A percentile compares a stretch with the other conserved stretches of the same genome.
Evolutionary conservation across 2,888 invertebrate species (phyloP).

Genomic region (Endotricha flammealis): DNA sequence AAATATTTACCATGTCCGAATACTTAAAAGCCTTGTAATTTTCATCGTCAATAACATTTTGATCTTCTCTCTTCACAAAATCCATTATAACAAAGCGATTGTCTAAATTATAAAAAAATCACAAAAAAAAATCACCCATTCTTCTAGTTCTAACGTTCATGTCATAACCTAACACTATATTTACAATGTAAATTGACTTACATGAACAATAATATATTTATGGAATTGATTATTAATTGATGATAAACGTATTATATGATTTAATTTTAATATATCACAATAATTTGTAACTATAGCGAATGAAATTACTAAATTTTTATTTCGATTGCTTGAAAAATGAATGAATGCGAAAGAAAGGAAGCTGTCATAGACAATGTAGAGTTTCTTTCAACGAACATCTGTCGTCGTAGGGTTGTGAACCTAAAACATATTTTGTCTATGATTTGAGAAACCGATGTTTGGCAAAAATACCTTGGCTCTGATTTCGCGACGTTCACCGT

Average conservation of each 20-base stretch:
- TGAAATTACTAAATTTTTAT: conserved; percentile 20
- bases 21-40: conserved; percentile 50
- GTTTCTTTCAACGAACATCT: conserved; percentile 56
- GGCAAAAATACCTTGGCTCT: too few species aligned
- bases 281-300: conserved; percentile 25
- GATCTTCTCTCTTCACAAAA: conserved; percentile 67
- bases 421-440: conserved; percentile 1
- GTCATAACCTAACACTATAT: conserved; percentile 49
- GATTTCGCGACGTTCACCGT: too few species aligned
- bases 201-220: conserved; percentile 20
- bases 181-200: conserved; percentile 31
- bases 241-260: neutral
- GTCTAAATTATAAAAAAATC: conserved; percentile 18
- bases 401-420: conserved; percentile 26
- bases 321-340: conserved; percentile 45
- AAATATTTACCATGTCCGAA: conserved; percentile 56
- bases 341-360: conserved; percentile 59
- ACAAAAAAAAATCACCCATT: conserved; percentile 20
- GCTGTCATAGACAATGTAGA: conserved; percentile 50
- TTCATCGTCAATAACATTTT: conserved; percentile 55
- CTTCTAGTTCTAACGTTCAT: conserved; percentile 34
- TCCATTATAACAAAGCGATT: conserved; percentile 43
- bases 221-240: neutral
- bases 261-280: conserved; percentile 14
- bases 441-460: too few species aligned